phyloP scores from a whole-genome alignment of 2,797 vertebrate species.

The Spheniscus humboldti region DNA sequence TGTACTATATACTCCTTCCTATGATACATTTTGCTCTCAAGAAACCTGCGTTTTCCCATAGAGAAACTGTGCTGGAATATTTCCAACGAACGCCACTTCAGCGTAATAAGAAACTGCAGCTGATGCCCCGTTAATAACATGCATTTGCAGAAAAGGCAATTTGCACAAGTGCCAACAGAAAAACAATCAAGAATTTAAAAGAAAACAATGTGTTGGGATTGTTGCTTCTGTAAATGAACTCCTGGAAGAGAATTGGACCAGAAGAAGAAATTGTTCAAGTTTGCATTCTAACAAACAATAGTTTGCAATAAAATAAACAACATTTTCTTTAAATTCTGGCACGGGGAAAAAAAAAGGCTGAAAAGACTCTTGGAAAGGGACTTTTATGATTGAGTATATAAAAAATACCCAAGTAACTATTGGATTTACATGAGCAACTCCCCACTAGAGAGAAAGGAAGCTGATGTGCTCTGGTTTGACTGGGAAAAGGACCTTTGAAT shows the following conservation, averaged over 20 bases:
- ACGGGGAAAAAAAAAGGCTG: accelerated
- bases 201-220: background rate
- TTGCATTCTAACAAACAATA: background rate
- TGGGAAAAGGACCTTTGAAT: background rate
- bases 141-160: conserved; percentile 22
- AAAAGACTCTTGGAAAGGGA: background rate
- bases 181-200: background rate
- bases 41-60: background rate
- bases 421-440: background rate
- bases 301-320: background rate
- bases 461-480: background rate
- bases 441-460: background rate
- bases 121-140: background rate
- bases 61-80: background rate
- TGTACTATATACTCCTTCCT: background rate
- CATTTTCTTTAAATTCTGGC: background rate
- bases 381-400: background rate
- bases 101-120: background rate
- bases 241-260: background rate
- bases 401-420: background rate
- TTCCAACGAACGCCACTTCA: background rate
- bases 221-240: conserved; percentile 1
- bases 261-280: background rate
- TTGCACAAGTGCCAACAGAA: background rate
- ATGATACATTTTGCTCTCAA: background rate